Evolutionary conservation across 37 sponge, comb jelly and placozoan species (phyloP), one percentile per base, ranked within the genome.

Genomic region (Amphimedon queenslandica): DNA sequence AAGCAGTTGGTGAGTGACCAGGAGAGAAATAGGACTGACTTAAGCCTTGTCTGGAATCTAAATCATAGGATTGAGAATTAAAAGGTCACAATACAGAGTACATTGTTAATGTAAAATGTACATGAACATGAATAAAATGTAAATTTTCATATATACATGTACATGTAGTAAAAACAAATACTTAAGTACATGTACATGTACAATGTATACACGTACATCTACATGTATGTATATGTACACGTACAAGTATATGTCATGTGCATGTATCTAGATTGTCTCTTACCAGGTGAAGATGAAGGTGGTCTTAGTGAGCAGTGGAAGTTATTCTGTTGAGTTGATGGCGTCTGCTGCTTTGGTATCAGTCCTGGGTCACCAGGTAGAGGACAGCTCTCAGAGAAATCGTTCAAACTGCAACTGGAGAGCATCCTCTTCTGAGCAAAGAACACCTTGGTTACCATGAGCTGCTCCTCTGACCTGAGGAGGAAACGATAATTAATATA

Each of bases 381-480:
- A 8, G 83, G 71, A 33, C 76, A 82, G 40, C 76, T 76, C 25
- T 82, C 83, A 34, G 83, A 75, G 63, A 63, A 58, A 39, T 80
- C 72, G 47, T 43, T 39, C 47, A 70, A 25, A 29, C 77, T 71
- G 43, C 87, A 87, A 32, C 57, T 51, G 43, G 72, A 21, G 8
- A 67, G 4, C 10, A 64, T 57, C 1, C 76, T 39, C 1, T 35
- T 61, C 36, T 65, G 37, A 0, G 36, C n/a, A 42, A 51, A 29
- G 75, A 88, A 88, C 37, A 82, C 79, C 35, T 88, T 88, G 55
- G 88, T 77, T 4, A 88, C 63, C 70, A 88, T 53, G 2, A 88
- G 83, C 66, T 88, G 83, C 33, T 87, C 77, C n/a, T 81, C 75
- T 23, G 87, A 87, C 32, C 87, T n/a, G n/a, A n/a, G n/a, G n/a